phyloP scores from a whole-genome alignment of 2,797 vertebrate genomes.

The Parauchenoglanis punctatus region DNA sequence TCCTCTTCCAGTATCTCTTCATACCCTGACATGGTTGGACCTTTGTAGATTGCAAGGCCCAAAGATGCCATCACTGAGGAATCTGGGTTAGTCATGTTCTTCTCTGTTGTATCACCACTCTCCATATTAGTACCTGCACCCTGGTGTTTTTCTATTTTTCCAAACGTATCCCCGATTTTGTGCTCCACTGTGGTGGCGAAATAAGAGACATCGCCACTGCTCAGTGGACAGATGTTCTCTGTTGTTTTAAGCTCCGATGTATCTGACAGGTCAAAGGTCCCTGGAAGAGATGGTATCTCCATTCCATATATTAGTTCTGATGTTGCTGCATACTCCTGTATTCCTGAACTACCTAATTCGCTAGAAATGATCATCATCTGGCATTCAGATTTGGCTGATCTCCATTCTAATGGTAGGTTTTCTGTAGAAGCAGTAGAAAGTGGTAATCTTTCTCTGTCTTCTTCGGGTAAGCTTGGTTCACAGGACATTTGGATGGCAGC shows the following conservation, averaged over 20 bases:
- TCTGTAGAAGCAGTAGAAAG: background rate
- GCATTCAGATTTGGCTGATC: constrained; percentile 5
- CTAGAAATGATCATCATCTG: background rate
- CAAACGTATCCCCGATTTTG: background rate
- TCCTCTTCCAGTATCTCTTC: constrained; percentile 27
- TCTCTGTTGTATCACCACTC: background rate
- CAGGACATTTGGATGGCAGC: background rate
- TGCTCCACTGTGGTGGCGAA: background rate
- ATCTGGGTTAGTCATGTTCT: background rate
- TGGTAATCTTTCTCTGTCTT: background rate
- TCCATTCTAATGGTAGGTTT: constrained; percentile 3
- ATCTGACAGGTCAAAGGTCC: background rate
- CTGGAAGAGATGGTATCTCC: background rate
- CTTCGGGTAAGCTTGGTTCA: background rate
- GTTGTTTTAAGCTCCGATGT: background rate
- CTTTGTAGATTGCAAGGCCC: background rate
- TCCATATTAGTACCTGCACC: background rate
- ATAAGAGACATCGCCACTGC: background rate
- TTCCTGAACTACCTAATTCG: constrained; percentile 4
- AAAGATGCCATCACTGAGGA: background rate
- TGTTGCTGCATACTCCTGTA: constrained; percentile 10
- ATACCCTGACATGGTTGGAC: constrained; percentile 19
- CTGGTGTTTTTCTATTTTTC: constrained; percentile 1
- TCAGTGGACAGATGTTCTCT: background rate
- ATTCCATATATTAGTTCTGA: background rate